These are phyloP conservation scores for Micronisus gabar DNA, from an alignment of 2,113 vertebrate species.

Conservation along the genomic window DNA sequence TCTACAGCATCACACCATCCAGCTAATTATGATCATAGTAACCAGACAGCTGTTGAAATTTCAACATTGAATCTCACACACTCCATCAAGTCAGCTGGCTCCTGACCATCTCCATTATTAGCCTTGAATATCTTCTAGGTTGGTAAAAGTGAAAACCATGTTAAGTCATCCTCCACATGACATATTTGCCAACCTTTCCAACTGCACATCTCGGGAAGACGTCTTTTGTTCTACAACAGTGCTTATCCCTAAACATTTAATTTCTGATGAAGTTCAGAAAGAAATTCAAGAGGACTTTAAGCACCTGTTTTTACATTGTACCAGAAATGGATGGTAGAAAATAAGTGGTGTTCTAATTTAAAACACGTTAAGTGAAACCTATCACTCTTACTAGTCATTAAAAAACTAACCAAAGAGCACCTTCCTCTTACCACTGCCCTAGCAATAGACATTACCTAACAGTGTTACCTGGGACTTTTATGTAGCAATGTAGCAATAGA, in stretches of 20 bases:
- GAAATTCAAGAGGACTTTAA: neutral
- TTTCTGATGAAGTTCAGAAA: neutral
- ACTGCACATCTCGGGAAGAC: neutral
- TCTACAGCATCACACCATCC: neutral
- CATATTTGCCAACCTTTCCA: neutral
- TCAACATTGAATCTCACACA: neutral
- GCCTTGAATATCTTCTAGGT: neutral
- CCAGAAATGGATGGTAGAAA: neutral
- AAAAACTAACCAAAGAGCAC: neutral
- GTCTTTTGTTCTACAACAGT: neutral
- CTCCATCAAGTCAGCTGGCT: neutral
- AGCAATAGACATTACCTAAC: neutral
- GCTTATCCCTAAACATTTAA: neutral
- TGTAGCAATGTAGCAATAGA: neutral
- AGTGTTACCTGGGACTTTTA: neutral
- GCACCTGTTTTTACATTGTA: neutral
- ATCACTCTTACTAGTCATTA: neutral
- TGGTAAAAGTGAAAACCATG: neutral
- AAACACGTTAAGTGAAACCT: neutral
- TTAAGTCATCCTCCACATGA: neutral
- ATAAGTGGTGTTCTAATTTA: neutral
- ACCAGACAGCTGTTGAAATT: neutral
- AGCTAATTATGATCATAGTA: neutral
- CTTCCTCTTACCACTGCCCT: neutral
- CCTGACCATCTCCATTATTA: neutral